Evolutionary conservation across 1,140 invertebrate species (phyloP), one percentile per base, ranked within the genome.

Genomic region (Caenorhabditis tropicalis): DNA sequence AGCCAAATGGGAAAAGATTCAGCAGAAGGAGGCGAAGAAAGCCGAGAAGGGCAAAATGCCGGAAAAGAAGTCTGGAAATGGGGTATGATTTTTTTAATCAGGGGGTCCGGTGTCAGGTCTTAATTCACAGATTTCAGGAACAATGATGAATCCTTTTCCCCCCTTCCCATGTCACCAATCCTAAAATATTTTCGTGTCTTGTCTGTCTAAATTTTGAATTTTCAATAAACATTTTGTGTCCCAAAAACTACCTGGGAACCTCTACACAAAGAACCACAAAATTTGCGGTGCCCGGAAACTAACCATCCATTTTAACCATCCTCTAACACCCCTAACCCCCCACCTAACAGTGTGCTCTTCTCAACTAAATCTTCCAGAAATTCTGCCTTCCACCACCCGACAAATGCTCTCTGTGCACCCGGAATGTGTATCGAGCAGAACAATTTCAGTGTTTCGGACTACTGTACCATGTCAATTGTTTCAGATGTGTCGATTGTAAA

Each of bases 1-100:
- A 21, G 90, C 90, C 7, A 91, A 91, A 85, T 91, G 90, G 90
- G 90, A 91, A 79, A 91, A 91, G 70, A 91, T 91, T 51, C 87
- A 91, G 19, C 88, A 87, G 53, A 91, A 91, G 56, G 90, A 91
- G 83, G 90, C 90, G 2, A 91, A 91, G 56, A 91, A 91, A 74
- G 90, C 90, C 24, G 86, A 91, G 82, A 91, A 91, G 79, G 79
- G 74, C 12, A 85, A 89, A 60, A 91, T 91, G 90, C 90, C 90
- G 10, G 56, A 87, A 51, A 89, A 89, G 83, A 89, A 89, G 39
- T 33, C 80, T n/a, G 51, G 43, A 4, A 83, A 70, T 79, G 81
- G 6, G 65, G 65, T 74, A 56, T 1, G 53, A 16, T 19, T 16
- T 51, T 51, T 51, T 51, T 51, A 19, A 1, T 2, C 6, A 4